These are phyloP conservation scores for Lagorchestes hirsutus DNA, from an alignment of 2,797 vertebrate species.

Conservation along the genomic window DNA sequence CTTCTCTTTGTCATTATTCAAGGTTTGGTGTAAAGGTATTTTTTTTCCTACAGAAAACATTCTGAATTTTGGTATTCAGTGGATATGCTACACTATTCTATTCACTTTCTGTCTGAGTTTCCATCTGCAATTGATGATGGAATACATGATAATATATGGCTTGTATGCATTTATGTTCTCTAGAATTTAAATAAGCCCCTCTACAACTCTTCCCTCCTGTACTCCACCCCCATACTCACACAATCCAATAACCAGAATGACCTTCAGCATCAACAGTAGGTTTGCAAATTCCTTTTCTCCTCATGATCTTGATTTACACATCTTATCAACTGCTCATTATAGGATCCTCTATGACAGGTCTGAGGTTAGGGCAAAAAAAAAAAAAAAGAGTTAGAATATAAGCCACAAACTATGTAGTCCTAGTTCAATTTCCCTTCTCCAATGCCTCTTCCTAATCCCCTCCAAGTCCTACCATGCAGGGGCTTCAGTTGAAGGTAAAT, in stretches of 20 bases:
- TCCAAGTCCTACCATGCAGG: neutral
- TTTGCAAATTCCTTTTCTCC: neutral
- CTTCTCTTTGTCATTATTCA: conserved; percentile 18
- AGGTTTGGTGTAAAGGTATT: conserved; percentile 26
- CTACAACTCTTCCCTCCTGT: neutral
- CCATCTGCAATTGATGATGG: neutral
- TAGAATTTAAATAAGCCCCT: conserved; percentile 14
- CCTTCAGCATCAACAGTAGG: neutral
- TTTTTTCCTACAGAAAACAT: neutral
- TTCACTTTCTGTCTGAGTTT: conserved; percentile 37
- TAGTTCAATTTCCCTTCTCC: neutral
- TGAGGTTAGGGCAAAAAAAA: conserved; percentile 1
- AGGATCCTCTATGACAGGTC: neutral
- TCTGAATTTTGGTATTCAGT: conserved; percentile 45
- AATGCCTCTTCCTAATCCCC: neutral
- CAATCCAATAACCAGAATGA: neutral
- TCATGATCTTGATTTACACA: conserved; percentile 13
- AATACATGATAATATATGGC: neutral
- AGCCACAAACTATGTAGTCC: neutral
- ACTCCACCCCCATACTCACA: neutral
- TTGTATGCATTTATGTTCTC: conserved; percentile 8
- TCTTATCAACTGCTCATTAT: neutral
- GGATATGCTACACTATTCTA: conserved; percentile 22
- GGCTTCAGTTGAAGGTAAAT: neutral
- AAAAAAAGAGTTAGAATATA: neutral